phyloP scores from a whole-genome alignment of 1,140 invertebrate species.

The Anagrus nilaparvatae region DNA sequence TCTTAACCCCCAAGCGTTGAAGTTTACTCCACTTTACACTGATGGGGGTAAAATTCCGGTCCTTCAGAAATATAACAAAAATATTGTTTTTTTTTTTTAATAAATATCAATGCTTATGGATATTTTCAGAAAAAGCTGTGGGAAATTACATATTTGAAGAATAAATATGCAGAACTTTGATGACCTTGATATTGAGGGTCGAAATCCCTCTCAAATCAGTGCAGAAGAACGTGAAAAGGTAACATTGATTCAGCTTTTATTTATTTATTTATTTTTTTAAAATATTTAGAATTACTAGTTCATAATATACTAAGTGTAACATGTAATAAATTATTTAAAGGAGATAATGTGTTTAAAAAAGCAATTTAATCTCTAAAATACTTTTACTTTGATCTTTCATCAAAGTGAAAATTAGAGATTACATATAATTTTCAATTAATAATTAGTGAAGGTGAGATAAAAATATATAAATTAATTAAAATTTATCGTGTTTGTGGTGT shows the following conservation, averaged over 20 bases:
- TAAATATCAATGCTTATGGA: slow-evolving; percentile 14
- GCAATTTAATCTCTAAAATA: slow-evolving; percentile 15
- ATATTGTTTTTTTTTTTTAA: too few relatives aligned
- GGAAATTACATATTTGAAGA: slow-evolving; percentile 14
- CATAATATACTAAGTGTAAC: too few relatives aligned
- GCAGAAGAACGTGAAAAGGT: slow-evolving; percentile 41
- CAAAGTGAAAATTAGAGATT: slow-evolving; percentile 12
- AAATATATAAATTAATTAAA: slow-evolving; percentile 2
- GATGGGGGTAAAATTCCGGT: too few relatives aligned
- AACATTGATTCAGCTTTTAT: too few relatives aligned
- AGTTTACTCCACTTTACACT: too few relatives aligned
- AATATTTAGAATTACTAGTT: too few relatives aligned
- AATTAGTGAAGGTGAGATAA: slow-evolving; percentile 14
- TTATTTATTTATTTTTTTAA: too few relatives aligned
- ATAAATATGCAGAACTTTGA: slow-evolving; percentile 40
- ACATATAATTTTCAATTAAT: too few relatives aligned
- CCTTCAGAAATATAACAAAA: too few relatives aligned
- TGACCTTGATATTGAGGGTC: slow-evolving; percentile 41
- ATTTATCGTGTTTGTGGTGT: slow-evolving; percentile 15
- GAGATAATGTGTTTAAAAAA: too few relatives aligned
- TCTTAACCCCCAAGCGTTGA: too few relatives aligned
- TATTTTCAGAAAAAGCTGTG: slow-evolving; percentile 30
- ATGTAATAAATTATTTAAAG: too few relatives aligned
- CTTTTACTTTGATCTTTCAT: slow-evolving; percentile 15
- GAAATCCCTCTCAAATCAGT: slow-evolving; percentile 35